Evolutionary conservation across 2,888 invertebrate species (phyloP).

Genomic region (Drosophila anceps): DNA sequence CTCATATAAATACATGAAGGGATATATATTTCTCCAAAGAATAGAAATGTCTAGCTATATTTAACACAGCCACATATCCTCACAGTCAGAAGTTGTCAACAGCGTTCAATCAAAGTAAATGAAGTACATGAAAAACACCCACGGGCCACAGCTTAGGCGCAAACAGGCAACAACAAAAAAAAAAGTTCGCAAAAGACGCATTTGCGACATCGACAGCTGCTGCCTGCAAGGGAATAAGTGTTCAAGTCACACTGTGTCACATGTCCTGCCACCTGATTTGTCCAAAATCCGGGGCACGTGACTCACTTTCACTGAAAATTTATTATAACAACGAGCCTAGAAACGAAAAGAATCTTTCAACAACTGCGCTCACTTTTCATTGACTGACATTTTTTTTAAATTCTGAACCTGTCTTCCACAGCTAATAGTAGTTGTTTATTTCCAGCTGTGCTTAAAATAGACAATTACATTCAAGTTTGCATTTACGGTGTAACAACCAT

Average conservation of each 20-base stretch:
- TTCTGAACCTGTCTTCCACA: too few species aligned
- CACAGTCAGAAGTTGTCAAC: slow-evolving; percentile 40
- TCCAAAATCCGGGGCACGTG: slow-evolving; percentile 20
- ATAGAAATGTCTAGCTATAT: slow-evolving; percentile 45
- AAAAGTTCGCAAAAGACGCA: slow-evolving; percentile 5
- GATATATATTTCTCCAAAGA: slow-evolving; percentile 43
- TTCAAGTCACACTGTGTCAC: slow-evolving; percentile 50
- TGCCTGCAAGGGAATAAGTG: slow-evolving; percentile 17
- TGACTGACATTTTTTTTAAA: background rate
- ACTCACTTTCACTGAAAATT: slow-evolving; percentile 22
- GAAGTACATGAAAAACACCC: slow-evolving; percentile 27
- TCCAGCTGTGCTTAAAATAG: background rate
- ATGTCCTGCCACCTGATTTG: slow-evolving; percentile 59
- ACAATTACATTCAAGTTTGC: background rate
- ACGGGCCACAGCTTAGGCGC: background rate
- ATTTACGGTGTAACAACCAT: background rate
- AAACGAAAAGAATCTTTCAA: slow-evolving; percentile 2
- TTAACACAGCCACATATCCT: slow-evolving; percentile 39
- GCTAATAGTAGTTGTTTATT: background rate
- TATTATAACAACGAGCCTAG: slow-evolving; percentile 19
- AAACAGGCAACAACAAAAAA: background rate
- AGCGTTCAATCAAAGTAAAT: slow-evolving; percentile 67
- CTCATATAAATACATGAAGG: background rate
- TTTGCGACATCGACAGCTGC: slow-evolving; percentile 26
- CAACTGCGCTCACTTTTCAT: background rate